Evolutionary conservation across 2,888 invertebrate species (phyloP), one percentile per base, ranked within the genome.

Genomic region (Caenorhabditis angaria): DNA sequence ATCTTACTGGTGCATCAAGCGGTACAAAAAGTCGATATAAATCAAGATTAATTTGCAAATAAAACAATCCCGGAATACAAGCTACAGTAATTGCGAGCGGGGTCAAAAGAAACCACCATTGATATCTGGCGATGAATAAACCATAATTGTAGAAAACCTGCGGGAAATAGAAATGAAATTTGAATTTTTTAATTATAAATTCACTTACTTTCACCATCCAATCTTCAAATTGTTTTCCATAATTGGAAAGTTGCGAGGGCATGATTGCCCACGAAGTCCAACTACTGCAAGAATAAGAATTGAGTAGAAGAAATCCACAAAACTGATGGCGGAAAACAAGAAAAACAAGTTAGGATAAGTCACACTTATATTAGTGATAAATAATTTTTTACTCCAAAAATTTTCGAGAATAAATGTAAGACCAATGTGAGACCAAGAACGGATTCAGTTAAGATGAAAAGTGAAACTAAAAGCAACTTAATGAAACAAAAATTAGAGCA

Each of bases 21-120:
- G 86, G 86, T 2, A 86, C 86, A 58, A 86, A 86, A 8, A 86
- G 76, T 41, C 83, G 74, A 76, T 87, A 86, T 56, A 86, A 77
- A 76, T 86, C 86, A 41, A 86, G 75, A 59, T 86, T 86, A 68
- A 86, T 86, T 57, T 76, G 76, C 18, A 86, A 61, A 61, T 72
- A 81, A 54, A 79, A 81, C 24, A 86, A 69, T 48, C 86, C 85
- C 20, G 85, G 85, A 2, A 83, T 50, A 27, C 71, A 83, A 8
- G 71, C 64, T 14, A 82, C 22, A 10, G 85, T 83, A 62, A 83
- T 59, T 14, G 82, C 28, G 4, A 77, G 58, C 8, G 77, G 73
- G 0, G 69, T 75, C 22, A 69, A 60, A 6, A 81, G 59, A 61
- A 81, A 79, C 74, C 73, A 78, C 20, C 58, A 51, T 27, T 85